phyloP scores from a whole-genome alignment of 2,888 invertebrate species.

The Bellardia pandia region DNA sequence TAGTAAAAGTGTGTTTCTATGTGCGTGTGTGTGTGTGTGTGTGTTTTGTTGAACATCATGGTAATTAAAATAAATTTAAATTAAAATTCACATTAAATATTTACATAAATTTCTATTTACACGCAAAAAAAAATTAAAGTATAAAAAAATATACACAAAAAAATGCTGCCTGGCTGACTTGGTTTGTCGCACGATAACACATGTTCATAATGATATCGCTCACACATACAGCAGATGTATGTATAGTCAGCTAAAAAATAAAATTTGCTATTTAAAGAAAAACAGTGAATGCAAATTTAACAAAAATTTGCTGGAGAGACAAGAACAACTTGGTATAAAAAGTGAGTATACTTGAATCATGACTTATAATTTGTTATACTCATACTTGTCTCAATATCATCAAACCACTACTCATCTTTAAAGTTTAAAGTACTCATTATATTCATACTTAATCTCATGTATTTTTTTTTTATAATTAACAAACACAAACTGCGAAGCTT shows the following conservation, averaged over 20 bases:
- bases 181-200: slow-evolving; percentile 53
- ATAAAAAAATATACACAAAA: slow-evolving; percentile 23
- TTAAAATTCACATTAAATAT: slow-evolving; percentile 70
- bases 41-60: slow-evolving; percentile 34
- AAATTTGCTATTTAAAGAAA: too few relatives aligned
- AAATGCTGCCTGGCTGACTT: slow-evolving; percentile 39
- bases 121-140: slow-evolving; percentile 20
- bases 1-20: neutral
- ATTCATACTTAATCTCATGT: too few relatives aligned
- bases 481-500: too few relatives aligned
- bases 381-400: too few relatives aligned
- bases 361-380: too few relatives aligned
- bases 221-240: neutral
- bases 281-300: too few relatives aligned
- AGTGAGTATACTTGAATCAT: too few relatives aligned
- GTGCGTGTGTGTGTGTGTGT: neutral
- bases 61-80: slow-evolving; percentile 72
- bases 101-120: slow-evolving; percentile 69
- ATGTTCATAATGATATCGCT: neutral
- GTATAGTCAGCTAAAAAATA: neutral
- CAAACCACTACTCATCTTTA: too few relatives aligned
- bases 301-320: too few relatives aligned
- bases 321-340: too few relatives aligned
- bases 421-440: too few relatives aligned
- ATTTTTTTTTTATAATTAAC: too few relatives aligned